Evolutionary conservation across 23 tunicate genomes (phyloP), one percentile per base, ranked within the genome.

Genomic region (Ciona savignyi): DNA sequence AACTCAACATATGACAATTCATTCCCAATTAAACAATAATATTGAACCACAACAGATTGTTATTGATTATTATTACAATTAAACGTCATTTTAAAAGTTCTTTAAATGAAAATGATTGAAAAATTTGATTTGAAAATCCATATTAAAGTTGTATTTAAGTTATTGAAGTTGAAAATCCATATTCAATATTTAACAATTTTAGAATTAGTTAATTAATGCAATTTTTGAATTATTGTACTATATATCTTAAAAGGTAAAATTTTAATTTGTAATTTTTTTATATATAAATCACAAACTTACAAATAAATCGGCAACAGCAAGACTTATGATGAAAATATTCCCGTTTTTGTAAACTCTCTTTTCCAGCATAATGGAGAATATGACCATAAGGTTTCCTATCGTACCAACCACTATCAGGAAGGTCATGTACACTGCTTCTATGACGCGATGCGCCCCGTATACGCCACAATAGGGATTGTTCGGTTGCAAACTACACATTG

Each of bases 311-410:
- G 93, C 93, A 15, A 86, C 70, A 0, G 93, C 93, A 1, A 86
- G 69, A 34, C 79, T 86, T 34, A 86, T 86, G 35, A 79, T 74
- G 33, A 86, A 86, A 19, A 86, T 49, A 28, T 86, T 86, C 34
- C 93, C 93, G 29, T 68, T 71, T 30, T 73, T 65, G 65, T 79
- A 77, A n/a, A 78, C 42, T 56, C 71, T 78, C 29, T 81, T 73
- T 27, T 48, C 81, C 21, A 70, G 25, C 23, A 78, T 29, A 33
- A 85, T 85, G 20, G 90, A 85, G 30, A 73, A 72, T 2, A 85
- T 85, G 19, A 86, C 90, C 24, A 86, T 15, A 0, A 74, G 30
- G 75, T 86, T 86, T 73, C 93, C 93, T 51, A 73, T 25, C 29
- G 80, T 68, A 24, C 93, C 93, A 23, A 74, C 22, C 25, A 66